Evolutionary conservation across 2,888 invertebrate species (phyloP).

Genomic region (Cephus pulcher): DNA sequence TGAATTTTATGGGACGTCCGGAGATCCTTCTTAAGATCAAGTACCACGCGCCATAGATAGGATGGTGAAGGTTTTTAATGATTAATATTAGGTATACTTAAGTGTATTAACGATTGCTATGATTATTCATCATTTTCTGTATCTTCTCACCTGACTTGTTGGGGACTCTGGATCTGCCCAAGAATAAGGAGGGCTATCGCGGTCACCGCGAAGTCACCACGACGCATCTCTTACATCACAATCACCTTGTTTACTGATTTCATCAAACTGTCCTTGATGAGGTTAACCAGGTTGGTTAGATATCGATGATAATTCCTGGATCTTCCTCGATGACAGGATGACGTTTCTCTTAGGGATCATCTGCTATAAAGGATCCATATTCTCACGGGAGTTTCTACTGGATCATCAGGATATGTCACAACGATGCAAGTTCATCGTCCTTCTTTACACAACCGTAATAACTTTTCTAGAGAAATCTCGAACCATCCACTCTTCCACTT

Average conservation of each 20-base stretch:
- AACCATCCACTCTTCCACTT: background rate
- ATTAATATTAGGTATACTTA: background rate
- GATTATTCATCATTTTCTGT: background rate
- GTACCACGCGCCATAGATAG: background rate
- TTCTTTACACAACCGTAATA: background rate
- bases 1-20: background rate
- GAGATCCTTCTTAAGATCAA: background rate
- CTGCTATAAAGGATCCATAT: background rate
- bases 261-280: conserved; percentile 33
- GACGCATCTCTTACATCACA: conserved; percentile 67
- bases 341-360: background rate
- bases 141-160: conserved; percentile 56
- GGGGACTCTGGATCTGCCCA: conserved; percentile 61
- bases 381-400: background rate
- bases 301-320: background rate
- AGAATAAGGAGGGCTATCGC: conserved; percentile 65
- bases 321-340: background rate
- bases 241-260: conserved; percentile 57
- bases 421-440: background rate
- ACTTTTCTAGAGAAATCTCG: background rate
- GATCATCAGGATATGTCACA: background rate
- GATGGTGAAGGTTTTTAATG: background rate
- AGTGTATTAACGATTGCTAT: background rate
- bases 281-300: background rate
- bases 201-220: conserved; percentile 65